phyloP scores from a whole-genome alignment of 2,797 vertebrate species.

The Strix occidentalis region DNA sequence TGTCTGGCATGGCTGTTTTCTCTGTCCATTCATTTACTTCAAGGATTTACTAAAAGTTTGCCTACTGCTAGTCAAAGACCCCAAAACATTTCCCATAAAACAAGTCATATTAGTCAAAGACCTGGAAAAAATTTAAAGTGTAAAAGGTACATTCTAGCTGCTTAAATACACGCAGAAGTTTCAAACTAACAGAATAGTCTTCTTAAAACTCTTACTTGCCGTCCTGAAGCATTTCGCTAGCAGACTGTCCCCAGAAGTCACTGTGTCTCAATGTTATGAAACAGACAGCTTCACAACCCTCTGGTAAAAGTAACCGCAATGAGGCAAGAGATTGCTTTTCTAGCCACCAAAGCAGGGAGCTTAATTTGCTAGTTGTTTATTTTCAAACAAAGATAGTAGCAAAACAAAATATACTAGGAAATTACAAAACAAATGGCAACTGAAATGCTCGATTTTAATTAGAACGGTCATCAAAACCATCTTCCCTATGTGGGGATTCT shows the following conservation, averaged over 20 bases:
- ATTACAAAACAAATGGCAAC: background rate
- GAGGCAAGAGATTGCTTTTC: background rate
- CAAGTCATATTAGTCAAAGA: background rate
- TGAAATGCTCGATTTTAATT: background rate
- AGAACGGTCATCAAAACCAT: background rate
- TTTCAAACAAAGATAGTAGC: background rate
- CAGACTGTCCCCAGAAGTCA: background rate
- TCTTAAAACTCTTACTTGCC: background rate
- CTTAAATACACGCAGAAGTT: background rate
- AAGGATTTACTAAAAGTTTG: background rate
- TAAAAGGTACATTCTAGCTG: background rate
- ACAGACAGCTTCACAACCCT: background rate
- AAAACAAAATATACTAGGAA: background rate
- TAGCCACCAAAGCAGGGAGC: background rate
- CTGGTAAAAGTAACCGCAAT: background rate
- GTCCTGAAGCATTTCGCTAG: background rate
- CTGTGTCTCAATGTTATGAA: background rate
- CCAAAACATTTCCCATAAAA: background rate
- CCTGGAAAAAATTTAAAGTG: rapidly evolving
- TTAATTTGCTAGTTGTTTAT: background rate
- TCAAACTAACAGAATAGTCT: background rate
- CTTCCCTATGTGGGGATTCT: background rate
- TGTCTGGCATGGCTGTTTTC: background rate
- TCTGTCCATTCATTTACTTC: background rate
- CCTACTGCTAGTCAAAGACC: background rate